Base-by-base conservation (phyloP, 30 jellyfish, hydroid and myxozoan species). In the Haliclystus octoradiatus region DNA sequence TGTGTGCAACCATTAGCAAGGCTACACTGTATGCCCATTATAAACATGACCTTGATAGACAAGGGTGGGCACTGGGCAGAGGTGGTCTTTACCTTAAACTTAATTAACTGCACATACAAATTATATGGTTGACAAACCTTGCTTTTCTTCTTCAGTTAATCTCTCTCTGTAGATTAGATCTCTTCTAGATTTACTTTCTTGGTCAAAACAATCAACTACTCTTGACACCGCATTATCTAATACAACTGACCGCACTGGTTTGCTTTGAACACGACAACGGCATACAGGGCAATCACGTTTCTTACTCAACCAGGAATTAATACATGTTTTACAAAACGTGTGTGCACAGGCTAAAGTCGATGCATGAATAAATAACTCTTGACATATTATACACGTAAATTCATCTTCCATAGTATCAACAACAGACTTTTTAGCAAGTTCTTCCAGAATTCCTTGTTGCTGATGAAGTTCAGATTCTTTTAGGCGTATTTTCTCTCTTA, bases 261-360 rank as follows among this genome's bases (percentile, higher is more conserved):
- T 81, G 3, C 82, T 86, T 23, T 82, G 31, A 31, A 89, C 71
- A 31, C 75, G 63, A 0, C 84, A 50, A 33, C 98, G 71, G 63
- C 98, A 89, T 28, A 89, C 95, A 47, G 98, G 98, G 61, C 98
- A 89, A 28, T 74, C 81, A 66, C 81, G 72, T 63, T 81, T 81
- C 35, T 72, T 89, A 62, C 68, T 81, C 77, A 81, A 53, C 98
- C 98, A 89, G 31, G 84, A 26, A 19, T 80, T 50, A 3, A 89
- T 31, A 63, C 98, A 89, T 64, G 72, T 28, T 74, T 81, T 92
- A 75, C 98, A 89, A 60, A 89, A 89, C 25, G 98, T 73, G 62
- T 89, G 98, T 3, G 95, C 98, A 77, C 98, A 89, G 7, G 98
- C n/a, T 30, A 89, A 70, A 0, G 98, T 89, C 15, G 92, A 83